Evolutionary conservation across 2,113 vertebrate species (phyloP), one percentile per base, ranked within the genome.

Genomic region (Pachycephala philippinensis): DNA sequence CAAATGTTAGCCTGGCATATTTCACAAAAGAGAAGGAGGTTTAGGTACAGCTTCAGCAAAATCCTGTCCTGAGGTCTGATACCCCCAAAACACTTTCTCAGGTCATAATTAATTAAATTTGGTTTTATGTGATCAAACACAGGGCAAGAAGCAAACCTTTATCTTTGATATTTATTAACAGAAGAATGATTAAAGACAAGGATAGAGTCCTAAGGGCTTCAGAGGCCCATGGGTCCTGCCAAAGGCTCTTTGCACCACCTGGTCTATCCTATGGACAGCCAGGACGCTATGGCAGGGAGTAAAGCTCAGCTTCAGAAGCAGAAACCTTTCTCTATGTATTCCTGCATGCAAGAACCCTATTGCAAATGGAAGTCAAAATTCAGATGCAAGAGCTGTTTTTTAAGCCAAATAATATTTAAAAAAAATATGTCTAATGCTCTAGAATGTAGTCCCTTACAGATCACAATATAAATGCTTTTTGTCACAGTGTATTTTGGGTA

Each of bases 1-100:
- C 93, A 97, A 95, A 90, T 89, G 80, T 97, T 89, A 82, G 13
- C 24, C 93, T 93, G 89, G 60, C 72, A 78, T 13, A 26, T 75
- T 70, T 90, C 33, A 22, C 50, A 59, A 57, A 80, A 83, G 37
- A 74, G 37, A 79, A 91, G 30, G 13, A 89, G 31, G 31, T 15
- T 4, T 47, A 84, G 59, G 18, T 60, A 53, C 21, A 84, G 22
- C 64, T 86, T 77, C 79, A 90, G 33, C 11, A 90, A 70, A 47
- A 77, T 66, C 86, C 64, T 81, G 13, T 78, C 68, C 44, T 81
- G 68, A 54, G 39, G 33, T 66, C 52, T 87, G 44, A 52, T 52
- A 61, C 5, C 17, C 17, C 24, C 56, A 56, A 92, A 90, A 54
- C 2, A 47, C 19, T 53, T 85, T 79, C 59, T 68, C 35, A 71